Evolutionary conservation across 1,140 invertebrate genomes (phyloP), one percentile per base, ranked within the genome.

Genomic region (Gonioctena quinquepunctata): DNA sequence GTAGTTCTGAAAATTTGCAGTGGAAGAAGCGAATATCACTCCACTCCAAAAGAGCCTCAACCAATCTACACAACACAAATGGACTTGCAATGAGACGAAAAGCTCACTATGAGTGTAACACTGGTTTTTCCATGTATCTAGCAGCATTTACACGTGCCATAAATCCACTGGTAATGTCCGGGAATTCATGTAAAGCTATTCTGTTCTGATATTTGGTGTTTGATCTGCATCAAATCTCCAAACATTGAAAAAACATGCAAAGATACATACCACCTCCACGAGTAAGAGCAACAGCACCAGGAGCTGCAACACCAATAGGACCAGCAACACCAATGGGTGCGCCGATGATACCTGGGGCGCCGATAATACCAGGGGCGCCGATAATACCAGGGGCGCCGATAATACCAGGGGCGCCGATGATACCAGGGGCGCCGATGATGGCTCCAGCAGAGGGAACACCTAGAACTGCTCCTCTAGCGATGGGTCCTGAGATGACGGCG

Each of bases 231-330:
- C n/a, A n/a, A n/a, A n/a, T n/a, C n/a, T n/a, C n/a, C n/a, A n/a
- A n/a, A n/a, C 33, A 42, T n/a, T 2, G 4, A 42, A 42, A 42
- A 3, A 42, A n/a, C 42, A 50, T 18, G 50, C 65, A 49, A 48
- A 66, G 23, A 16, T 23, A 63, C 54, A 18, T 8, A 61, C 48
- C 28, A 52, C 21, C 6, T 22, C 60, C 66, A 26, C n/a, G 22
- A 48, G 25, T 59, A 4, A 68, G 6, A 21, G 60, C 70, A n/a
- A 61, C 22, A 25, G 52, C 68, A 60, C 64, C 22, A 19, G 49
- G 23, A 16, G 73, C 72, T 22, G 73, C 70, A 42, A 63, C 66
- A 22, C 61, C 71, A 42, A 69, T 69, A 8, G 61, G 50, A 19
- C 62, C 70, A 25, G 63, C 69, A 18, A 23, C 33, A 52, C 33